Evolutionary conservation across 2,888 invertebrate genomes (phyloP).

Genomic region (Lydus trimaculatus): DNA sequence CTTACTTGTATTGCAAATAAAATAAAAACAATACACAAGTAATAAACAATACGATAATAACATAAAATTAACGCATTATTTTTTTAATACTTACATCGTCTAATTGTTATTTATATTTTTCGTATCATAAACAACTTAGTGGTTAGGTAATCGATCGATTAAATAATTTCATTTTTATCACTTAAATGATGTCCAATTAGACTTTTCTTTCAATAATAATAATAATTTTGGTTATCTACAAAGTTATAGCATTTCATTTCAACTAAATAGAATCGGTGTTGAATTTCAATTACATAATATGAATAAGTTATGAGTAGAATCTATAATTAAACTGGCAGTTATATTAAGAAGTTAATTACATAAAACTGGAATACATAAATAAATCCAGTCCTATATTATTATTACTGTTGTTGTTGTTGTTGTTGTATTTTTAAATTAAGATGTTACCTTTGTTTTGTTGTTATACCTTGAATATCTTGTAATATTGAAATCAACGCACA

Average conservation of each 20-base stretch:
- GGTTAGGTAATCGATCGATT: not conserved
- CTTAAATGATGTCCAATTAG: not conserved
- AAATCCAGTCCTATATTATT: not conserved
- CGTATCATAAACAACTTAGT: not conserved
- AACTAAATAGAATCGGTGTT: not conserved
- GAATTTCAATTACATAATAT: not conserved
- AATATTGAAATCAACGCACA: no score
- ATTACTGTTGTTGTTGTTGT: not conserved
- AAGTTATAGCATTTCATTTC: not conserved
- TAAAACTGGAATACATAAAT: not conserved
- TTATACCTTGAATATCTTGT: no score
- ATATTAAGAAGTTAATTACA: not conserved
- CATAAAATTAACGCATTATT: not conserved
- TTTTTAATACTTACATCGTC: not conserved
- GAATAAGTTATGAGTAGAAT: conserved; percentile 3
- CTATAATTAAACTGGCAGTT: not conserved
- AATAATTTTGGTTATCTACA: not conserved
- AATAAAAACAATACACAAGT: not conserved
- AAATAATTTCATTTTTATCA: not conserved
- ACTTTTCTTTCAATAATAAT: not conserved
- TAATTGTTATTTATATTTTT: not conserved
- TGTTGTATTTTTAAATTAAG: not conserved
- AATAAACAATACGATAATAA: not conserved
- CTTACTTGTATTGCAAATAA: not conserved
- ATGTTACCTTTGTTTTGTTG: not conserved